Conservation (phyloP, 2,888 invertebrate genomes). For the Brachyptera risi region DNA sequence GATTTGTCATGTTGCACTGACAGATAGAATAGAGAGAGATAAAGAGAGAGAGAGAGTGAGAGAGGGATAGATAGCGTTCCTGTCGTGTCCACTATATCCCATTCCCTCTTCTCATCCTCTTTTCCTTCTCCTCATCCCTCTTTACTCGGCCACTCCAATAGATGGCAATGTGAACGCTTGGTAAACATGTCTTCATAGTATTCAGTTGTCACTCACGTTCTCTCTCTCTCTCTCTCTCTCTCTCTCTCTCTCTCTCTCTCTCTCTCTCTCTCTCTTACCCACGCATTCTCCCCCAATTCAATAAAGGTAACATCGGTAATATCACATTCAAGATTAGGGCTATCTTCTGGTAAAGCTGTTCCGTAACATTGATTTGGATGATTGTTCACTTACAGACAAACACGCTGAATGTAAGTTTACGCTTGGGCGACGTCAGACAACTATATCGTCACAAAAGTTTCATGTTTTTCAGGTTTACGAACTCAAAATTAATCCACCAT, state of each 20-base stretch:
- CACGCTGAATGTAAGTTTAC: too few species aligned
- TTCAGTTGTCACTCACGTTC: slow-evolving; percentile 9
- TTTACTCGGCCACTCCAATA: not conserved
- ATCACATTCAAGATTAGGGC: too few species aligned
- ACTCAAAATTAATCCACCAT: too few species aligned
- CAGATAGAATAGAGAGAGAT: slow-evolving; percentile 25
- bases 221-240: not conserved
- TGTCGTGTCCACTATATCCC: not conserved
- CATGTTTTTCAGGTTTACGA: too few species aligned
- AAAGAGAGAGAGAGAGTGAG: not conserved
- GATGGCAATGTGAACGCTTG: not conserved
- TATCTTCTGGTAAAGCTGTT: too few species aligned
- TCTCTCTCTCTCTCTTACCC: not conserved
- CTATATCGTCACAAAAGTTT: too few species aligned
- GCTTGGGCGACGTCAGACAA: too few species aligned
- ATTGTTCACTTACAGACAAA: too few species aligned
- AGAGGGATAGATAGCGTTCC: not conserved
- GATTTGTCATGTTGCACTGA: slow-evolving; percentile 33
- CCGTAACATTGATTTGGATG: too few species aligned
- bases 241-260: not conserved
- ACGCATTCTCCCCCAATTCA: not conserved
- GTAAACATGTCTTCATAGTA: slow-evolving; percentile 19
- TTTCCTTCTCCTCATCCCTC: not conserved
- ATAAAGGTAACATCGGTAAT: not conserved
- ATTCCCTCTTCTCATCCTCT: not conserved